Base-by-base conservation (phyloP, 2,113 vertebrate species). In the Mugil cephalus region DNA sequence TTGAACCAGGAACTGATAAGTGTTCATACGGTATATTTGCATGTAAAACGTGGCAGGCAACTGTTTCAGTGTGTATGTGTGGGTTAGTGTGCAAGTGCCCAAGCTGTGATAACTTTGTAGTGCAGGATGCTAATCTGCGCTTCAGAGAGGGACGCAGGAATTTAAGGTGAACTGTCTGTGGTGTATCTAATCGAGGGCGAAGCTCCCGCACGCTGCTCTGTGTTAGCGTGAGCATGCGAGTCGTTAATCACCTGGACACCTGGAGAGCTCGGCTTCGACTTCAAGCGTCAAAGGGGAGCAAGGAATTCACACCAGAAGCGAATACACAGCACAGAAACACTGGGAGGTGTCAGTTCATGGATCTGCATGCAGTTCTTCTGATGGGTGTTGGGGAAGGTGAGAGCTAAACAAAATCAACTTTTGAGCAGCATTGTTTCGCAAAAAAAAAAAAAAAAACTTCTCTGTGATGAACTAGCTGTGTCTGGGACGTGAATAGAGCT, bases 191-290 rank as follows among this genome's bases (percentile, higher is more conserved):
- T 72, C 1, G 35, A 45, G 54, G 69, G 40, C 1, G 30, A 70
- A 54, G 51, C 39, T 36, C 47, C 45, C 17, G 14, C 60, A 58
- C 51, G 54, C 45, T 3, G 10, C 36, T 43, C 58, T n/a, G 54
- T 9, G 60, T 38, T 34, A 15, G 70, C 8, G 56, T 0, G 9
- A 47, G 56, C 45, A 7, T 13, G 59, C 11, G 10, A 43, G 79
- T 79, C 53, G 46, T 89, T 90, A 89, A 89, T 89, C 86, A 88
- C 75, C 50, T 24, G 69, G 72, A 87, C 82, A n/a, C n/a, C n/a
- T n/a, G n/a, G n/a, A 64, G 10, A 18, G 39, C 74, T 55, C 18
- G 43, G 58, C 83, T 85, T 80, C 80, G 58, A 35, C 75, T 63
- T 68, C 47, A 45, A 17, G 34, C 63, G 78, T 78, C 79, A 64